These are phyloP conservation scores for Pantelozetes paolii DNA, from an alignment of 2,888 invertebrate genomes.

Conservation along the genomic window DNA sequence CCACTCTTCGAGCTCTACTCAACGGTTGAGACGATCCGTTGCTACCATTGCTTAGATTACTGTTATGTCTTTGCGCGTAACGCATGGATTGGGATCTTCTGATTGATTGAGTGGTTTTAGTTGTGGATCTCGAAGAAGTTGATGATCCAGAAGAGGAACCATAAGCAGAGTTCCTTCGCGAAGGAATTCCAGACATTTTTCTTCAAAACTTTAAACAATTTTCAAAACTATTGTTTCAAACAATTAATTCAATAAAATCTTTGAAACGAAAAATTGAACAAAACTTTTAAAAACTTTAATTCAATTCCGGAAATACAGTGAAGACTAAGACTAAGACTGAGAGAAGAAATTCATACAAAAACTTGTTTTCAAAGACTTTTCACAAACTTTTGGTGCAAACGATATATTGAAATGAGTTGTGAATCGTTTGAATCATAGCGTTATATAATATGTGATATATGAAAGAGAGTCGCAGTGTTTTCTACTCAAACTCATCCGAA, in stretches of 20 bases:
- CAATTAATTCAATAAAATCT: background rate
- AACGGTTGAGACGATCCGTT: background rate
- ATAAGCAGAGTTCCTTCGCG: constrained; percentile 22
- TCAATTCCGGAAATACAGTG: background rate
- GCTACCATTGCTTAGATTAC: constrained; percentile 13
- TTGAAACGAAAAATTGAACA: background rate
- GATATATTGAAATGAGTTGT: background rate
- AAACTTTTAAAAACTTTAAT: background rate
- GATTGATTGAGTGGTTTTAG: constrained; percentile 14
- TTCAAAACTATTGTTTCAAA: background rate
- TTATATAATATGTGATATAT: constrained; percentile 19
- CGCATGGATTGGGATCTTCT: constrained; percentile 31
- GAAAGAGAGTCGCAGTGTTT: background rate
- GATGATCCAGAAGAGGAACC: constrained; percentile 11
- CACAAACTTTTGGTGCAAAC: background rate
- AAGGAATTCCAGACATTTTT: constrained; percentile 16
- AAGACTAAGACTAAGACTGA: background rate
- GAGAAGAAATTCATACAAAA: background rate
- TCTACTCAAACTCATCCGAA: constrained; percentile 11
- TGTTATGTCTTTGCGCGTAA: constrained; percentile 32
- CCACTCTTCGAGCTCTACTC: constrained; percentile 20
- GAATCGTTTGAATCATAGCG: background rate
- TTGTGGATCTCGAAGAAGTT: background rate
- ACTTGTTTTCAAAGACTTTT: background rate
- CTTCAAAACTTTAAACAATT: background rate